A percentile compares a stretch with the other conserved stretches of the same genome.
Evolutionary conservation across 2,888 invertebrate species (phyloP).

Genomic region (Emmelina monodactyla): DNA sequence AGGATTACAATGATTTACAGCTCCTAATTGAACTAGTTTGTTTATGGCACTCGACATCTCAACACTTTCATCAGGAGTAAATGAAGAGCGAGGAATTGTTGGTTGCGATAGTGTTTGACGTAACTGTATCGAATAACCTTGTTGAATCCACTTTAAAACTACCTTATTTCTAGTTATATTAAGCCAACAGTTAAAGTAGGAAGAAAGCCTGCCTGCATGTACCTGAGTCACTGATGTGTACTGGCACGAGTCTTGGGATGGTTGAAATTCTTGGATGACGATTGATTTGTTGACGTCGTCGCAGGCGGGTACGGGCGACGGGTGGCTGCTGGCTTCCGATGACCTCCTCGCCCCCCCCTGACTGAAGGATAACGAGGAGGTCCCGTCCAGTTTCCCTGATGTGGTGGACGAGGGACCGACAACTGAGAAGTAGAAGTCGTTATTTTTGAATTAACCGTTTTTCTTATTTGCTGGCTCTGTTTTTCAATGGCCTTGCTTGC

Average conservation of each 20-base stretch:
- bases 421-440: background rate
- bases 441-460: background rate
- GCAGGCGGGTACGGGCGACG: background rate
- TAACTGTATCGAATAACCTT: background rate
- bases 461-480: constrained; percentile 8
- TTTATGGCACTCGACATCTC: background rate
- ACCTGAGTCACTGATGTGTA: constrained; percentile 7
- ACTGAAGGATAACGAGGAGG: constrained; percentile 15
- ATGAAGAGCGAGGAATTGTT: background rate
- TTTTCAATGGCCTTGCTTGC: constrained; percentile 9
- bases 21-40: constrained; percentile 6
- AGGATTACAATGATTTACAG: constrained; percentile 1
- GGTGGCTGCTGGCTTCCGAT: constrained; percentile 1
- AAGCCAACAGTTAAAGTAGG: background rate
- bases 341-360: constrained; percentile 15
- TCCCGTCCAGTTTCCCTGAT: constrained; percentile 13
- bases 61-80: background rate
- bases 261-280: background rate
- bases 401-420: constrained; percentile 1
- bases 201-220: constrained; percentile 2
- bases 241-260: constrained; percentile 2
- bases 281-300: background rate
- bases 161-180: background rate
- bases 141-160: background rate
- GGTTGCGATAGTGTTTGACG: background rate